Evolutionary conservation across 2,113 vertebrate genomes (phyloP), one percentile per base, ranked within the genome.

Genomic region (Spea bombifrons): DNA sequence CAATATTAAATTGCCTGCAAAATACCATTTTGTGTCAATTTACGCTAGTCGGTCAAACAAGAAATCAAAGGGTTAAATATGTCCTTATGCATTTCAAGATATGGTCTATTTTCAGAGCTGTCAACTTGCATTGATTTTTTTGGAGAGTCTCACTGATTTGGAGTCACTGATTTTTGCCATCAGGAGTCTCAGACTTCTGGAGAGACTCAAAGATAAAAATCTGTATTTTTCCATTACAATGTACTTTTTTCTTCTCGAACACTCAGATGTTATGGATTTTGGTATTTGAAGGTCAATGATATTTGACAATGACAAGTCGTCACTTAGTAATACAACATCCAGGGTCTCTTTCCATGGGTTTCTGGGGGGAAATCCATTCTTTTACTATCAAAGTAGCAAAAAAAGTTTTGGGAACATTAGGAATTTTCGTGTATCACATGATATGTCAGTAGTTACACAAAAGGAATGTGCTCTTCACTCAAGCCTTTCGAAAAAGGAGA

Each of bases 221-320:
- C 66, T 47, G 65, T 50, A 57, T 53, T 68, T 76, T 75, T 76
- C 75, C 75, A 76, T 68, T 66, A 69, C 52, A 16, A 76, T 76
- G 65, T 76, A 76, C 68, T 76, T 76, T 76, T n/a, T 59, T 50
- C 75, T 57, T 76, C 75, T 76, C 15, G 43, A 68, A 76, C 68
- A 52, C 67, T 76, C 48, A 68, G 59, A 66, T 67, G 49, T 66
- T 69, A 76, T 76, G 67, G 75, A 76, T 76, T 76, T 76, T 66
- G 55, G 75, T 66, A 65, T 76, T 68, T 76, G 75, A 53, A 68
- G 52, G 75, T 76, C 75, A 76, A 55, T 44, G 57, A 76, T 76
- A 76, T 76, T 76, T 76, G 49, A 69, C 75, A 76, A 68, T 69
- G 43, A 53, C 68, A 53, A 53, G 43, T 30, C 47, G 45, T 76